Percentiles rank a stretch among this genome's conserved stretches.
Conservation (phyloP, 2,797 vertebrate species). For the Morelia viridis region DNA sequence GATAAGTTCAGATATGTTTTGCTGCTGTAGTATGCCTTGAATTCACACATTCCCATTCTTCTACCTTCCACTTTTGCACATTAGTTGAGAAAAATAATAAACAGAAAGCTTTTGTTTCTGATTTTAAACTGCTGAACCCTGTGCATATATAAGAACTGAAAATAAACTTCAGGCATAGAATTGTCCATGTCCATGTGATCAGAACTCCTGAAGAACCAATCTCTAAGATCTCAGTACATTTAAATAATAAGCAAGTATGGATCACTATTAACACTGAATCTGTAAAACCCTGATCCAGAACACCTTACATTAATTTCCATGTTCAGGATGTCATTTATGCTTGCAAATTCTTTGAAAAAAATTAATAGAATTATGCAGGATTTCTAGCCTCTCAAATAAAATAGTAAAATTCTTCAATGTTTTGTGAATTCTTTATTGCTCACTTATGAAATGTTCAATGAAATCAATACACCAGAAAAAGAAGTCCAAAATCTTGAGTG, state of each 20-base stretch:
- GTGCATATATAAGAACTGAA: too few species aligned
- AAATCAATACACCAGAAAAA: slow-evolving; percentile 22
- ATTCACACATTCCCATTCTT: background rate
- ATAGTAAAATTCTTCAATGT: background rate
- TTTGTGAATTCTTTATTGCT: background rate
- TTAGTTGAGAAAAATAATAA: background rate
- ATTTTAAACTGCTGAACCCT: background rate
- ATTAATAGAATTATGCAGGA: background rate
- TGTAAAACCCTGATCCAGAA: background rate
- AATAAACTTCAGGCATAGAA: background rate
- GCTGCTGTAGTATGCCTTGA: background rate
- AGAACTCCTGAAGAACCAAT: background rate
- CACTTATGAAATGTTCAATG: background rate
- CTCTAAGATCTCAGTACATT: background rate
- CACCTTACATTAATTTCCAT: background rate
- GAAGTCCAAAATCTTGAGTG: background rate
- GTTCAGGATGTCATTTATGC: background rate
- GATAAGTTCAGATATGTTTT: too few species aligned
- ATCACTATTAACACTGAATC: background rate
- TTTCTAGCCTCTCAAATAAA: background rate
- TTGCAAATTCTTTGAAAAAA: background rate
- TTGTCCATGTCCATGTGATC: background rate
- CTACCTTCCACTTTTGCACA: background rate
- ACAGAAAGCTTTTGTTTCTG: background rate
- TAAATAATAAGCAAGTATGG: background rate